A percentile compares a stretch with the other conserved stretches of the same genome.
Evolutionary conservation across 2,797 vertebrate genomes (phyloP).

Genomic region (Sebastes iracundus): DNA sequence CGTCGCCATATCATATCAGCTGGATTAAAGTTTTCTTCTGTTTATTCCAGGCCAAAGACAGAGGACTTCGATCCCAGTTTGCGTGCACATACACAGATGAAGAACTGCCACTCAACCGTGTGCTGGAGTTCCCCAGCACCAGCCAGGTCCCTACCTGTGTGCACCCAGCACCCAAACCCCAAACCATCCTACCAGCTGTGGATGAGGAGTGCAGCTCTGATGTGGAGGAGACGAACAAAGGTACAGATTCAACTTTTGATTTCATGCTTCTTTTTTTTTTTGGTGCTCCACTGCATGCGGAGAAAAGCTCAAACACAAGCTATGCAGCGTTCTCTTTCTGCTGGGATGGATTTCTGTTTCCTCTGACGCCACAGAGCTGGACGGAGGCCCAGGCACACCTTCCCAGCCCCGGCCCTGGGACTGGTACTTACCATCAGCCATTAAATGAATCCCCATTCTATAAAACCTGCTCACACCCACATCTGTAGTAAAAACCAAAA

Average conservation of each 20-base stretch:
- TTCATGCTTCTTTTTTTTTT: not conserved
- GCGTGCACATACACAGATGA: constrained; percentile 93
- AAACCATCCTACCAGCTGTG: not conserved
- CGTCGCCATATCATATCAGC: not conserved
- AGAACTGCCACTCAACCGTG: constrained; percentile 75
- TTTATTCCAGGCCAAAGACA: constrained; percentile 79
- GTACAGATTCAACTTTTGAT: constrained; percentile 33
- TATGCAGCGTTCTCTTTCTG: constrained; percentile 33
- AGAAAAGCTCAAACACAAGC: constrained; percentile 41
- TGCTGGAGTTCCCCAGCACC: constrained; percentile 75
- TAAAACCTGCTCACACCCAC: constrained; percentile 76
- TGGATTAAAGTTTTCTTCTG: not conserved
- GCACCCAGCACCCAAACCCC: constrained; percentile 74
- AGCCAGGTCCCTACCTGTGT: constrained; percentile 75
- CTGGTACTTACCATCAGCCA: constrained; percentile 77
- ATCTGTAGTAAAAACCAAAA: constrained; percentile 73
- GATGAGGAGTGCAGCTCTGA: constrained; percentile 13
- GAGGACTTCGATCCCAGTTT: constrained; percentile 91
- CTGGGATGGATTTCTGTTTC: constrained; percentile 62
- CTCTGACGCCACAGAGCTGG: constrained; percentile 76
- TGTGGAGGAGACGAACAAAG: constrained; percentile 33
- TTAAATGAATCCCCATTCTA: constrained; percentile 80
- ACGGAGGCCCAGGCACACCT: constrained; percentile 68
- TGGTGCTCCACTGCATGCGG: not conserved
- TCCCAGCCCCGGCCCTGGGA: constrained; percentile 67